Conservation (phyloP, 2,797 vertebrate species). For the Etheostoma nigrum region DNA sequence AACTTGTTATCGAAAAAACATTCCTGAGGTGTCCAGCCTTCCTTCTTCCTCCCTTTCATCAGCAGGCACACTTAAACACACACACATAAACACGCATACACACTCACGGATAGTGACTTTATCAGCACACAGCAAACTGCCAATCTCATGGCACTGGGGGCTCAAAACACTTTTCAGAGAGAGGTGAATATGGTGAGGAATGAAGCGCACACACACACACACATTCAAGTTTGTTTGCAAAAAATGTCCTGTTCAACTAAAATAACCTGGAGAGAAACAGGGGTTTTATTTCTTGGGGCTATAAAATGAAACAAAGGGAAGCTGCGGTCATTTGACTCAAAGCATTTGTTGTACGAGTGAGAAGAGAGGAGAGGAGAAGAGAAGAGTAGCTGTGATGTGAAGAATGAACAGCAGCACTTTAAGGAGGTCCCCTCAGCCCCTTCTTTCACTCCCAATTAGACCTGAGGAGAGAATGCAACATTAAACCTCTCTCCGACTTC, state of each 20-base stretch:
- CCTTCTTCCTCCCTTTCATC: constrained; percentile 44
- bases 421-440: constrained; percentile 30
- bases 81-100: constrained; percentile 41
- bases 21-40: constrained; percentile 65
- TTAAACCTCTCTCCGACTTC: constrained; percentile 44
- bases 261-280: constrained; percentile 33
- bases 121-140: constrained; percentile 69
- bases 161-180: constrained; percentile 60
- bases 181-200: constrained; percentile 61
- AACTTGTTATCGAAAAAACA: constrained; percentile 71
- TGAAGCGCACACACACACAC: not conserved
- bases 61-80: constrained; percentile 37
- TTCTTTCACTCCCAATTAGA: constrained; percentile 68
- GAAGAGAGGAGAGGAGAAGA: constrained; percentile 4
- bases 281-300: constrained; percentile 41
- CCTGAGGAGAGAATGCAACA: constrained; percentile 56
- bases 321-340: not conserved
- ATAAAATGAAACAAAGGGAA: constrained; percentile 34
- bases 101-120: constrained; percentile 47
- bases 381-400: constrained; percentile 26
- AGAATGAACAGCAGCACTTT: constrained; percentile 46
- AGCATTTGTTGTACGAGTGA: not conserved
- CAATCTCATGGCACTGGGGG: constrained; percentile 61
- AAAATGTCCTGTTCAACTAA: constrained; percentile 26
- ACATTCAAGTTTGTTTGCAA: constrained; percentile 16